Base-by-base conservation (phyloP, 2,888 invertebrate species). In the Pediacus dermestoides region DNA sequence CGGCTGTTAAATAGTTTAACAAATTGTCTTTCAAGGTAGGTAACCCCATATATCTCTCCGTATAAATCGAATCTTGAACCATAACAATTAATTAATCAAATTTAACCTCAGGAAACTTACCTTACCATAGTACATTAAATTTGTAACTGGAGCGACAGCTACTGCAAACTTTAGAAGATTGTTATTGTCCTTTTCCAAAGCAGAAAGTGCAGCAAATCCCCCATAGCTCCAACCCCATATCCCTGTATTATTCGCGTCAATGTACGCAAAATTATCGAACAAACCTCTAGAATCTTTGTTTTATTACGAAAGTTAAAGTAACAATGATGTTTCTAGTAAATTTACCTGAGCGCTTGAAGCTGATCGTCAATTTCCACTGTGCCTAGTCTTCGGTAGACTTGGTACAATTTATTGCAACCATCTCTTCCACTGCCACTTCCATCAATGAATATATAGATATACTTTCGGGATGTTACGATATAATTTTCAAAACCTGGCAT, bases 211-310 rank as follows among this genome's bases (percentile, higher is more conserved):
- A 6, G 86, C 78, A 62, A 82, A 95, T 0, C 94, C 95, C 3
- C 95, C 95, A 64, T 94, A 95, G 53, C 92, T 92, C 93, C 93
- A 93, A 22, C 92, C 92, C 88, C 88, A 91, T 33, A 90, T 84
- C 0, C 82, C 88, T 1, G 84, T 78, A 10, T 78, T 77, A 1
- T 74, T 69, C 0, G 74, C 68, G 61, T 90, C 87, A 33, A 90
- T 82, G 67, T 78, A 88, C 0, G 74, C 50, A 50, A 74, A 76
- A 7, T 58, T 64, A 13, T 69, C 60, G 30, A 74, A 67, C 30
- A 82, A 61, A 41, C 64, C 67, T 57, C 82, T 82, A 58, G 4
- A 60, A 66, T n/a, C n/a, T n/a, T n/a, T n/a, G n/a, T n/a, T n/a
- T n/a, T n/a, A n/a, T n/a, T n/a, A n/a, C n/a, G n/a, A n/a, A n/a